Percentiles rank a stretch among this genome's conserved stretches.
Evolutionary conservation across 2,113 vertebrate species (phyloP).

Genomic region (Sprattus sprattus): DNA sequence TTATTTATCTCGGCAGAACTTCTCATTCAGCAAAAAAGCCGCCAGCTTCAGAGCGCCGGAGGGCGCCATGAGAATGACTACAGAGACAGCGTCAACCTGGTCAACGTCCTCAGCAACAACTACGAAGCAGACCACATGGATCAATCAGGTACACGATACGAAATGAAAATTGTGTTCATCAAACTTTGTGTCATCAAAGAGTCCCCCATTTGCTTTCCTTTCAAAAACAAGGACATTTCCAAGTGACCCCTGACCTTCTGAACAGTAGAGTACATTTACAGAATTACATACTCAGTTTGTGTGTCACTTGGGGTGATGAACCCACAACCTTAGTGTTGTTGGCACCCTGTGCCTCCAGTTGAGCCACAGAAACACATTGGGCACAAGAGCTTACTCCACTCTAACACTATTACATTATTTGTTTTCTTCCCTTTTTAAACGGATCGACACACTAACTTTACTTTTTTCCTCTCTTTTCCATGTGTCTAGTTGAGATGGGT

Average conservation of each 20-base stretch:
- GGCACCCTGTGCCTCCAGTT: not conserved
- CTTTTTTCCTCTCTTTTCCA: slow-evolving; percentile 28
- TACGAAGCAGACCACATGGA: slow-evolving; percentile 48
- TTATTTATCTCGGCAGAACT: slow-evolving; percentile 48
- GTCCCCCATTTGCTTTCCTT: too few species aligned
- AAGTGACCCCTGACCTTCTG: too few species aligned
- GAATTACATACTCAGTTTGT: not conserved
- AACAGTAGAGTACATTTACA: too few species aligned
- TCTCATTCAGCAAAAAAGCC: slow-evolving; percentile 47
- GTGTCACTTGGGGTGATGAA: not conserved
- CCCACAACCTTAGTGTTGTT: not conserved
- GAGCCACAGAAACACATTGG: not conserved
- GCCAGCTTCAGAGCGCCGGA: not conserved
- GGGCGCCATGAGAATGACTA: slow-evolving; percentile 48
- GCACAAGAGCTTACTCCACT: too few species aligned
- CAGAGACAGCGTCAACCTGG: slow-evolving; percentile 48
- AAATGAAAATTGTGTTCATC: too few species aligned
- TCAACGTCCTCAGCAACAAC: slow-evolving; percentile 51
- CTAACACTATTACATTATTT: not conserved
- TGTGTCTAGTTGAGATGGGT: slow-evolving; percentile 50
- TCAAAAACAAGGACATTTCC: too few species aligned
- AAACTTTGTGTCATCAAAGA: too few species aligned
- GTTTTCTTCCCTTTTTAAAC: not conserved
- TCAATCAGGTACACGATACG: not conserved
- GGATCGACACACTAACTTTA: not conserved